Evolutionary conservation across 53 echinoderm and acorn worm genomes (phyloP).

Genomic region (Echinometra lucunter): DNA sequence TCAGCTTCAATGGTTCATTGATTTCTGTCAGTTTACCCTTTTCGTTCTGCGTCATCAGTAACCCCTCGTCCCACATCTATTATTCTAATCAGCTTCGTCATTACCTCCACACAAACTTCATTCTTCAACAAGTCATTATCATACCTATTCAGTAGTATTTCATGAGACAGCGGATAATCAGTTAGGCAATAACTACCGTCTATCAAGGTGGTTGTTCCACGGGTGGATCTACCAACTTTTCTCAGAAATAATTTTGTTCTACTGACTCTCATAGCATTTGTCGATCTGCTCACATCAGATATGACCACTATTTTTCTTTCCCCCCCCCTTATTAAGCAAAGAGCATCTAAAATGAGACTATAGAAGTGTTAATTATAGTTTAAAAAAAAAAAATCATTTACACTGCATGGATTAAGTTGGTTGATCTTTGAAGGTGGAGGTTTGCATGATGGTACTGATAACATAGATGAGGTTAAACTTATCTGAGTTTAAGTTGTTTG

Average conservation of each 20-base stretch:
- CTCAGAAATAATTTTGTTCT: neutral
- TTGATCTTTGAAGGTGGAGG: too few relatives aligned
- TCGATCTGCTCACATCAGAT: neutral
- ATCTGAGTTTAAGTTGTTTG: too few relatives aligned
- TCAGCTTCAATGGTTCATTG: constrained; percentile 21
- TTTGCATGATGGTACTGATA: too few relatives aligned
- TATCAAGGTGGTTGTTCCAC: neutral
- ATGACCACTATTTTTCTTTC: neutral
- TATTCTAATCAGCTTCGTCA: constrained; percentile 1
- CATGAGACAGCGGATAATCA: neutral
- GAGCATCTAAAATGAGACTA: too few relatives aligned
- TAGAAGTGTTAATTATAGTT: too few relatives aligned
- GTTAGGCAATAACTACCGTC: neutral
- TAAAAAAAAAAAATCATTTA: too few relatives aligned
- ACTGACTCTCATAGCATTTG: too few relatives aligned
- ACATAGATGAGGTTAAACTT: too few relatives aligned
- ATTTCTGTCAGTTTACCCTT: neutral
- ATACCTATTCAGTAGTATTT: constrained; percentile 5
- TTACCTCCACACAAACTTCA: neutral
- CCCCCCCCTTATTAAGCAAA: too few relatives aligned
- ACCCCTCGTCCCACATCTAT: neutral
- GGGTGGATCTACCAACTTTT: neutral
- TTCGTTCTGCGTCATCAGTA: neutral
- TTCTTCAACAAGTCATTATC: neutral
- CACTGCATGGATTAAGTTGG: too few relatives aligned